Conservation (phyloP, 1,140 invertebrate species). For the Hirudo medicinalis region DNA sequence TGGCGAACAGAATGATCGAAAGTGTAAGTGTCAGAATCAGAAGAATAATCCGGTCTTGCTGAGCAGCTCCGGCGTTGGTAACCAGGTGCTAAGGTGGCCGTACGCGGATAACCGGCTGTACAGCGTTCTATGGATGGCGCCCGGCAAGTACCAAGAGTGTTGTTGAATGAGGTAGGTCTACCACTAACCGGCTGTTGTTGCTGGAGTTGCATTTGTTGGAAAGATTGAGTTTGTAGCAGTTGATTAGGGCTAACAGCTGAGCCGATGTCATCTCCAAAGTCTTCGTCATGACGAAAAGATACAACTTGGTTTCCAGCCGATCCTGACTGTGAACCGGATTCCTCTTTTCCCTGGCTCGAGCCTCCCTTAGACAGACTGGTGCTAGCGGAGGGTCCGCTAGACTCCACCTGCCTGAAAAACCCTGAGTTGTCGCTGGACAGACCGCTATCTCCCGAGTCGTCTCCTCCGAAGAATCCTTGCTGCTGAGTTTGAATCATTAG, state of each 20-base stretch:
- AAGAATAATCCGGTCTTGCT: constrained; percentile 6
- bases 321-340: not conserved
- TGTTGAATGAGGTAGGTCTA: constrained; percentile 3
- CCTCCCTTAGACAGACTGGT: not conserved
- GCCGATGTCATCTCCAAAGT: constrained; percentile 6
- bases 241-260: constrained; percentile 1
- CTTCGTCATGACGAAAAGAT: not conserved
- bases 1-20: not conserved
- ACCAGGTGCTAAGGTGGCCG: not conserved
- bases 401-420: constrained; percentile 10
- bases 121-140: constrained; percentile 4
- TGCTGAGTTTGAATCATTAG: constrained; percentile 9
- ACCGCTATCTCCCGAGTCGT: constrained; percentile 17
- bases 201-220: constrained; percentile 5
- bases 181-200: not conserved
- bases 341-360: not conserved
- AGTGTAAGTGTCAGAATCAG: constrained; percentile 10
- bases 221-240: constrained; percentile 11
- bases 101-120: constrained; percentile 3
- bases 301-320: not conserved
- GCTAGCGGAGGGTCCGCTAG: constrained; percentile 7
- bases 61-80: constrained; percentile 3
- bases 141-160: not conserved
- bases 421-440: constrained; percentile 19
- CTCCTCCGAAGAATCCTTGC: constrained; percentile 14